These are phyloP conservation scores for Podarcis muralis DNA, from an alignment of 2,113 vertebrate species.

Conservation along the genomic window DNA sequence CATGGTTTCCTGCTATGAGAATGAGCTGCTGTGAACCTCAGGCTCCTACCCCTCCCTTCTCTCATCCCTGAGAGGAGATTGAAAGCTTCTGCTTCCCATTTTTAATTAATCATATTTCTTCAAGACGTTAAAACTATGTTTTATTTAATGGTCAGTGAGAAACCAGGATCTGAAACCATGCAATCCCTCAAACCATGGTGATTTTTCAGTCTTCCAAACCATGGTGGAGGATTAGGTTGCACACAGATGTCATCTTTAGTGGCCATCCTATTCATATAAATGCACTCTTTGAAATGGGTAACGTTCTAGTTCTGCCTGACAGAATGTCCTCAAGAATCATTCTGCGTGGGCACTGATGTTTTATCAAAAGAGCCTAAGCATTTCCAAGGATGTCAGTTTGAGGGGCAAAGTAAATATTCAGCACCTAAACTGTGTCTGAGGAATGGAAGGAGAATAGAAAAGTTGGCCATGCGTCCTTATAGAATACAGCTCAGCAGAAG, in stretches of 20 bases:
- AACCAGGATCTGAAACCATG: background rate
- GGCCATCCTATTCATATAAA: background rate
- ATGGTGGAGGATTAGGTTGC: background rate
- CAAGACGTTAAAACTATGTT: background rate
- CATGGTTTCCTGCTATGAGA: background rate
- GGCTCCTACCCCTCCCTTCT: background rate
- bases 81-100: background rate
- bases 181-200: background rate
- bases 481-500: background rate
- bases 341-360: background rate
- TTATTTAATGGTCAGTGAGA: background rate
- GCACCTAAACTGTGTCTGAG: background rate
- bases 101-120: background rate
- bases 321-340: background rate
- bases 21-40: background rate
- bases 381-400: background rate
- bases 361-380: background rate
- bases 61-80: too few species aligned
- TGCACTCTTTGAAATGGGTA: background rate
- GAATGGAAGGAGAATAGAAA: too few species aligned
- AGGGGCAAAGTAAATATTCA: background rate
- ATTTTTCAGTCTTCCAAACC: background rate
- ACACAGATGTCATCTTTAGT: background rate
- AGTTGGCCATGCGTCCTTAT: background rate
- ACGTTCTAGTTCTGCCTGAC: background rate